Evolutionary conservation across 2,797 vertebrate genomes (phyloP), one percentile per base, ranked within the genome.

Genomic region (Artibeus lituratus): DNA sequence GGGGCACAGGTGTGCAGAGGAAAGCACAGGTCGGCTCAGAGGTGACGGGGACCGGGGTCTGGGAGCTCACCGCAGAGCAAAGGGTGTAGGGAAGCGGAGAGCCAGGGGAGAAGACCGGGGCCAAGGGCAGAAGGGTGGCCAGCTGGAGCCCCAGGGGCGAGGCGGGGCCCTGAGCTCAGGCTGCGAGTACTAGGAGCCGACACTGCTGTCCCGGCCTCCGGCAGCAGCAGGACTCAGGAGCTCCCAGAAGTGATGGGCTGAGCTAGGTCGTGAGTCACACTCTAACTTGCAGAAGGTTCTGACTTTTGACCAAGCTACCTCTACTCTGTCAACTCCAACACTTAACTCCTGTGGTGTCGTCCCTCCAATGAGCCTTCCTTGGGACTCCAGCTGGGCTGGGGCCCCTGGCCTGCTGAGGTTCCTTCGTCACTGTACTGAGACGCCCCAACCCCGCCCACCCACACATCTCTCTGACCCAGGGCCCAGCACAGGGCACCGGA

Each of bases 381-480:
- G 37, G 39, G 49, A 24, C 12, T 35, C 51, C 55, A 14, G 82
- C 55, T 15, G 39, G 8, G 39, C 57, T 2, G 32, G 37, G 53
- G 1, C 26, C 15, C 2, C 32, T 0, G 2, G 35, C 87, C 81
- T 32, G 1, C 16, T 0, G 22, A 15, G 55, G 11, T 26, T 73
- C 53, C 35, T n/a, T n/a, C n/a, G n/a, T 42, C 84, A 3, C 9
- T 3, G n/a, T 21, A 0, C 10, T 12, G 14, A 5, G 37, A 49
- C 32, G 35, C 15, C 32, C 18, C 10, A 18, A 16, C 37, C 44
- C 42, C 4, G 26, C 32, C 32, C 44, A 0, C 26, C 55, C 35
- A 0, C 8, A 6, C 37, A 0, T 4, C 42, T 26, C 21, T 3
- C 0, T 2, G 51, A 3, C 24, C 15, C 37, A 4, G 39, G 19